Base-by-base conservation (phyloP, 2,797 vertebrate species). In the Rhabdophis nuchalis region DNA sequence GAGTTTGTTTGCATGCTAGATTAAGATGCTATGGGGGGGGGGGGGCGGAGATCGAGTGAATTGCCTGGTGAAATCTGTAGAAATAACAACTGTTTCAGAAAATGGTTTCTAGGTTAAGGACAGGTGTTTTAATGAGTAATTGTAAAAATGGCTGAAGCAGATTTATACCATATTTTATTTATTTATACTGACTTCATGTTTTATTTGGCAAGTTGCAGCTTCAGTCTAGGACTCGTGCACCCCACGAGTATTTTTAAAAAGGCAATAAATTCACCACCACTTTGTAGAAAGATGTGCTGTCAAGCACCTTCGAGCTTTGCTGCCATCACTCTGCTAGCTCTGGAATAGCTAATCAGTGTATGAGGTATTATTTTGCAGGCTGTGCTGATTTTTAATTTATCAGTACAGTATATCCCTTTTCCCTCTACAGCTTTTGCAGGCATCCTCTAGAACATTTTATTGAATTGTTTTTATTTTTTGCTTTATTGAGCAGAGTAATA, bases 1-100 rank as follows among this genome's bases (percentile, higher is more conserved):
- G 93, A 93, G 94, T 95, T 93, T 95, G 93, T 95, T 93, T 95
- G 93, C 1, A 14, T 77, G 91, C 85, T 94, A 90, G 46, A 90
- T 94, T 94, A 90, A 93, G 72, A 91, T 93, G 91, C 60, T 85
- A 85, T 1, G 6, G n/a, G 2, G n/a, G 7, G 72, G 91, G 95
- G 92, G n/a, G 7, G 72, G 91, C 95, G 92, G 94, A 90, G 61
- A 13, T 94, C 92, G 92, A 94, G 92, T 77, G 57, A 82, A 46
- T 92, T 3, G 82, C 88, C 18, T 85, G 58, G 88, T 85, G 85
- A 72, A 93, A 50, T 94, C 90, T 58, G 86, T 86, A 93, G 32
- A 53, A 13, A 58, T 90, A 90, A 91, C 77, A 91, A 50, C 91
- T 92, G 20, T 89, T 91, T n/a, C 29, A 93, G 18, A 41, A 91